Base-by-base conservation (phyloP, 2,797 vertebrate species). In the Catharus ustulatus region DNA sequence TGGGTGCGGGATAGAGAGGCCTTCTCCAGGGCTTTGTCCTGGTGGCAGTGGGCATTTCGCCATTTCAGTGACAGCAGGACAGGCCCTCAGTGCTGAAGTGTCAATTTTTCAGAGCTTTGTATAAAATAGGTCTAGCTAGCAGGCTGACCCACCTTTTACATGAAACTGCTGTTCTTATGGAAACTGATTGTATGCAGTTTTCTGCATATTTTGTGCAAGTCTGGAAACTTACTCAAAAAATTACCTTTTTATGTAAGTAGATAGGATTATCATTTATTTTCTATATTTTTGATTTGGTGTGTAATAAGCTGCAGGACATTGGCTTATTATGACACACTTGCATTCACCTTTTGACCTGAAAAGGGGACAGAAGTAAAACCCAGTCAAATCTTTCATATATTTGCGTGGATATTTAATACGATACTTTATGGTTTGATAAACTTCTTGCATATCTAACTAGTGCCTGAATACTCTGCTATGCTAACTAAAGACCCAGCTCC, bases 231-330 rank as follows among this genome's bases (percentile, higher is more conserved):
- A 67, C 13, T 92, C 68, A 95, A 87, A 93, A 96, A 96, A 45
- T 92, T 66, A 72, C 84, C 82, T 88, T 95, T 96, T 96, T 91
- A 89, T 76, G 78, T 93, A 96, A 93, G 89, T 96, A 97, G 96
- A 67, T 94, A 97, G 91, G 82, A 91, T 93, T 86, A 64, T 82
- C 97, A 94, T 95, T 97, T 97, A 94, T 97, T 96, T 97, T 96
- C 95, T 97, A 19, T 94, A 95, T 94, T 92, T 94, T 82, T 94
- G 92, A 93, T 90, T 85, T 95, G 84, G 92, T 96, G 80, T 94
- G 74, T 94, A 91, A 93, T 97, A 96, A 97, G 94, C 93, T 97
- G 96, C 95, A 97, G 97, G 96, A 94, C 96, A 97, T 91, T 93
- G 94, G 93, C 96, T 96, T 97, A 90, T 92, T 95, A 81, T 86